Percentiles rank a stretch among this genome's conserved stretches.
Conservation (phyloP, 2,797 vertebrate species). For the Rousettus madagascariensis region DNA sequence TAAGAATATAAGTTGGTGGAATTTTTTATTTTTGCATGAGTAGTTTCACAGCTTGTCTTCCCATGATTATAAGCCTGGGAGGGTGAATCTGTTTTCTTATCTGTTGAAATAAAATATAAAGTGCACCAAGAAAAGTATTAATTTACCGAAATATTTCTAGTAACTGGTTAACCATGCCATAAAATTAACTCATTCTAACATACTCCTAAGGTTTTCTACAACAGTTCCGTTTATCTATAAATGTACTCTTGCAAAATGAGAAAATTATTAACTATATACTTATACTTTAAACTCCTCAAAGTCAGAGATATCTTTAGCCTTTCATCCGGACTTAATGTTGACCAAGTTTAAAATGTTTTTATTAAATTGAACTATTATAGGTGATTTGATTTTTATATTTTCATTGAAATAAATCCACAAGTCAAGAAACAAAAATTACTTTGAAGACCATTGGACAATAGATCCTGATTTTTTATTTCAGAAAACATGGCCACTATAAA, state of each 20-base stretch:
- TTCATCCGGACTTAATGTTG: neutral
- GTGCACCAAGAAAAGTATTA: neutral
- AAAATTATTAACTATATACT: neutral
- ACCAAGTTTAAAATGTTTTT: neutral
- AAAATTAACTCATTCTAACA: neutral
- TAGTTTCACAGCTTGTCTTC: conserved; percentile 48
- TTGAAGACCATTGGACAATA: neutral
- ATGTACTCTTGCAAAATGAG: neutral
- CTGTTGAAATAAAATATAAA: conserved; percentile 41
- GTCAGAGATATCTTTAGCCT: neutral
- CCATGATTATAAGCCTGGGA: conserved; percentile 30
- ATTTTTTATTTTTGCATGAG: conserved; percentile 26
- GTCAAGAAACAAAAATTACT: neutral
- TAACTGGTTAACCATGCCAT: neutral
- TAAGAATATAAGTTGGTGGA: conserved; percentile 43
- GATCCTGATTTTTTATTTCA: conserved; percentile 44
- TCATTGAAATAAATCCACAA: neutral
- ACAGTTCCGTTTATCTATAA: neutral
- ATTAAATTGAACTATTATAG: neutral
- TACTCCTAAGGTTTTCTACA: neutral
- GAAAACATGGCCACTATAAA: neutral
- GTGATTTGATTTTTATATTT: conserved; percentile 6
- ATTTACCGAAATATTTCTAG: neutral
- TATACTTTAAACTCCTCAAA: neutral
- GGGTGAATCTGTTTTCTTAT: conserved; percentile 24